Percentiles rank a stretch among this genome's conserved stretches.
phyloP scores from a whole-genome alignment of 2,888 invertebrate species.

The Neoaliturus tenellus region DNA sequence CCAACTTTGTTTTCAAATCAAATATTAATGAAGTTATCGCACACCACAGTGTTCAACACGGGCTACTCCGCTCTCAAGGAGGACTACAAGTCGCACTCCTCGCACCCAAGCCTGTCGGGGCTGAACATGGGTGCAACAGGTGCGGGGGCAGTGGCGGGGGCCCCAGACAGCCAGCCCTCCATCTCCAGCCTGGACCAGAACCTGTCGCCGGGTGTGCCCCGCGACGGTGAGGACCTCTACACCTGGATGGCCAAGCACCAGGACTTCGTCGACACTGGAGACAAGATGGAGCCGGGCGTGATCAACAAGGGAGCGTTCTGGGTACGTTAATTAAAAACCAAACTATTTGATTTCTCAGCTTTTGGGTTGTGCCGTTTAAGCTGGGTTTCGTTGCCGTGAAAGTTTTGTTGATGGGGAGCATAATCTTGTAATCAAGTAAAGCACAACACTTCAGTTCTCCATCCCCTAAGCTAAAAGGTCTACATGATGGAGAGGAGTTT shows the following conservation, averaged over 20 bases:
- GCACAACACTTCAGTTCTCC: too few relatives aligned
- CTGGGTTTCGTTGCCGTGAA: too few relatives aligned
- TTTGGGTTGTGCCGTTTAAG: too few relatives aligned
- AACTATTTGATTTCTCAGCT: too few relatives aligned
- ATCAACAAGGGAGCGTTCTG: constrained; percentile 57
- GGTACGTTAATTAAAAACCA: too few relatives aligned
- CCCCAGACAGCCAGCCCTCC: constrained; percentile 72
- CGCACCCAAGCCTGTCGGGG: constrained; percentile 55
- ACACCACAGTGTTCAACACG: constrained; percentile 47
- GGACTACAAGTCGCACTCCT: constrained; percentile 61
- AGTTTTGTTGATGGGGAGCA: too few relatives aligned
- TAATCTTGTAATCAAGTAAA: too few relatives aligned
- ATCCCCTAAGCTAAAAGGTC: too few relatives aligned
- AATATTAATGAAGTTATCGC: too few relatives aligned
- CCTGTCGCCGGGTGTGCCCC: constrained; percentile 45
- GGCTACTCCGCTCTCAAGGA: constrained; percentile 66
- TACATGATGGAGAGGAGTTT: too few relatives aligned
- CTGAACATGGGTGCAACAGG: not conserved
- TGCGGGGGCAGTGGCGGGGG: constrained; percentile 58
- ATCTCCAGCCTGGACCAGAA: constrained; percentile 70
- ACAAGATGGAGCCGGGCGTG: constrained; percentile 60
- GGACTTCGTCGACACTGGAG: constrained; percentile 69
- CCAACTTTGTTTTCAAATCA: too few relatives aligned
- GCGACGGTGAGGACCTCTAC: constrained; percentile 81
- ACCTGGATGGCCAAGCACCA: constrained; percentile 98